Base-by-base conservation (phyloP, 2,113 vertebrate species). In the Triplophysa tibetana region DNA sequence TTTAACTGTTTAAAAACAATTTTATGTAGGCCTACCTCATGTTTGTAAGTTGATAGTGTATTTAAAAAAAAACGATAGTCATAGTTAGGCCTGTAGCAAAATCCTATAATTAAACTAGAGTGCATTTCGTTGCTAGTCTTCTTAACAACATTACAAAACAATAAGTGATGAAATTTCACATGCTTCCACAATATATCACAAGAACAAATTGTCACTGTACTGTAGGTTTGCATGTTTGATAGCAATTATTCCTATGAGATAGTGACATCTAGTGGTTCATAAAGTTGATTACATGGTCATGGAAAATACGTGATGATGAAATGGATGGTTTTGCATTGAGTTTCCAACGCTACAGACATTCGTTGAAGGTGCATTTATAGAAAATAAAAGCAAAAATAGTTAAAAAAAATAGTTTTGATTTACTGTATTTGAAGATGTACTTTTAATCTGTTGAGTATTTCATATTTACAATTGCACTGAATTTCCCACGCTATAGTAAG, bases 211-310 rank as follows among this genome's bases (percentile, higher is more conserved):
- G 12, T 26, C 3, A 60, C n/a, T 43, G 54, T 21, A 70, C 50
- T 9, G 50, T 29, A 19, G n/a, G 24, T 72, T 56, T 56, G 24
- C 9, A 1, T 1, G 7, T 26, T 74, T 26, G 5, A 12, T n/a
- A 1, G 13, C n/a, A 24, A 41, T 63, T n/a, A 29, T 62, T 63
- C 26, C 23, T n/a, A 29, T 33, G 10, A 41, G 7, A 9, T 64
- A 7, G 43, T 70, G 6, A 43, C 81, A 75, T 79, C 81, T 79
- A 61, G 70, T 75, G 81, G 64, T 17, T 2, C 33, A 61, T 66
- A 1, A 2, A 58, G 1, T 33, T 50, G 24, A 63, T 56, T 70
- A 16, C 54, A 58, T n/a, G 9, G 0, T 8, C 54, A 16, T 19
- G 50, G 17, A 5, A 52, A 16, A 52, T 19, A 54, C 1, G 4